A percentile compares a stretch with the other conserved stretches of the same genome.
Conservation (phyloP, 2,797 vertebrate species). For the Pseudocheirus occidentalis region DNA sequence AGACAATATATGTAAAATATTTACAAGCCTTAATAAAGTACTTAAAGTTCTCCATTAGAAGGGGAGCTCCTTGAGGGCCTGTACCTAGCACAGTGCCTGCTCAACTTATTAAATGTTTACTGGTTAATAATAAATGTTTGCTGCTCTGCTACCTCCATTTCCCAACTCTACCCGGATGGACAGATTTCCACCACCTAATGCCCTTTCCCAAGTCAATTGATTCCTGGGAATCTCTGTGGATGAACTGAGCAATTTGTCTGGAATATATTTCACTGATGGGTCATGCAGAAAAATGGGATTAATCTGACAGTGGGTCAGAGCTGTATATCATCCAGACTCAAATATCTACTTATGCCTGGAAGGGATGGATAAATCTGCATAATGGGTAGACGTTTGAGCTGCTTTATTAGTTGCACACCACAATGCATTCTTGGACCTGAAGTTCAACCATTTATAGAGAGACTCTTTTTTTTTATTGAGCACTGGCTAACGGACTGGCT, state of each 20-base stretch:
- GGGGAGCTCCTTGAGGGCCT: not conserved
- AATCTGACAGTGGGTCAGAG: not conserved
- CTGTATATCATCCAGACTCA: not conserved
- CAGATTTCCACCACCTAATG: not conserved
- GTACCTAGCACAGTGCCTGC: not conserved
- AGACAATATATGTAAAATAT: not conserved
- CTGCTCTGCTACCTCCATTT: not conserved
- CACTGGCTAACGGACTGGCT: not conserved
- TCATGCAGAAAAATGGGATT: not conserved
- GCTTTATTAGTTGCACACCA: not conserved
- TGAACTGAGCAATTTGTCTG: not conserved
- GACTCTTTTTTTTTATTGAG: not conserved
- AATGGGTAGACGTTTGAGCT: not conserved
- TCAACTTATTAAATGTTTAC: not conserved
- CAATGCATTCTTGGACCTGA: not conserved
- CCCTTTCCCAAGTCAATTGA: not conserved
- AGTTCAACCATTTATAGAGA: not conserved
- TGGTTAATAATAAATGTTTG: not conserved
- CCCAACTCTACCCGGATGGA: not conserved
- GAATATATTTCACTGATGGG: not conserved
- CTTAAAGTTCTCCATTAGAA: not conserved
- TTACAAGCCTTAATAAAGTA: not conserved
- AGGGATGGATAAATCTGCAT: not conserved
- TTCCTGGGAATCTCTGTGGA: not conserved
- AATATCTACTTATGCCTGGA: not conserved